These are phyloP conservation scores for Aporophyla lueneburgensis DNA, from an alignment of 2,888 invertebrate species.

Conservation along the genomic window DNA sequence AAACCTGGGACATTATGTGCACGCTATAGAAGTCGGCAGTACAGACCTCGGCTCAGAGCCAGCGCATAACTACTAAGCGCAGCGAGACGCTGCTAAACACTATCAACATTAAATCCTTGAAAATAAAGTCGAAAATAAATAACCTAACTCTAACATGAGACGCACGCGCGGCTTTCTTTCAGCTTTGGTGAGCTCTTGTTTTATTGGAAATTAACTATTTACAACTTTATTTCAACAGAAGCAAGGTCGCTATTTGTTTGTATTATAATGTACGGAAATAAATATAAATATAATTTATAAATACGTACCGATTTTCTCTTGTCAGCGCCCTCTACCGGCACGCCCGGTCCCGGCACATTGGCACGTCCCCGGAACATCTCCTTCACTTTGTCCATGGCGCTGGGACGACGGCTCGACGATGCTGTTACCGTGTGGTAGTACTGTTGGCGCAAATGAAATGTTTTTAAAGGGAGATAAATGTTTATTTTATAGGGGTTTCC, in stretches of 20 bases:
- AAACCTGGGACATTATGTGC: not conserved
- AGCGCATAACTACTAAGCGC: not conserved
- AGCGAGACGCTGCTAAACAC: not conserved
- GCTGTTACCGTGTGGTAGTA: conserved; percentile 94
- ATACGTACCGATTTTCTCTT: conserved; percentile 83
- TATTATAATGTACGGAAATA: not conserved
- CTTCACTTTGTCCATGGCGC: conserved; percentile 97
- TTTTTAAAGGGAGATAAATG: not conserved
- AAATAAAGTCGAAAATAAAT: not conserved
- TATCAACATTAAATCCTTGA: not conserved
- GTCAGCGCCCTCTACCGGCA: conserved; percentile 75
- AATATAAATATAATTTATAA: not conserved
- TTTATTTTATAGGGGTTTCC: too few species aligned
- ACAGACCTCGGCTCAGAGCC: not conserved
- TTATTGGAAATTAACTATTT: not conserved
- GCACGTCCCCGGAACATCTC: conserved; percentile 94
- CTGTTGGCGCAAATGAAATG: conserved; percentile 75
- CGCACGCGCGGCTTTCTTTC: too few species aligned
- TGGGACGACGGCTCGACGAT: conserved; percentile 90
- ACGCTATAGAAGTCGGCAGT: not conserved
- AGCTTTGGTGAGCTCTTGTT: too few species aligned
- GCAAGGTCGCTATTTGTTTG: not conserved
- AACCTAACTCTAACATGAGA: not conserved
- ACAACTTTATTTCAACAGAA: not conserved
- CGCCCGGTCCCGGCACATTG: conserved; percentile 75